These are phyloP conservation scores for Cryptoprocta ferox DNA, from an alignment of 2,797 vertebrate species.

Conservation along the genomic window DNA sequence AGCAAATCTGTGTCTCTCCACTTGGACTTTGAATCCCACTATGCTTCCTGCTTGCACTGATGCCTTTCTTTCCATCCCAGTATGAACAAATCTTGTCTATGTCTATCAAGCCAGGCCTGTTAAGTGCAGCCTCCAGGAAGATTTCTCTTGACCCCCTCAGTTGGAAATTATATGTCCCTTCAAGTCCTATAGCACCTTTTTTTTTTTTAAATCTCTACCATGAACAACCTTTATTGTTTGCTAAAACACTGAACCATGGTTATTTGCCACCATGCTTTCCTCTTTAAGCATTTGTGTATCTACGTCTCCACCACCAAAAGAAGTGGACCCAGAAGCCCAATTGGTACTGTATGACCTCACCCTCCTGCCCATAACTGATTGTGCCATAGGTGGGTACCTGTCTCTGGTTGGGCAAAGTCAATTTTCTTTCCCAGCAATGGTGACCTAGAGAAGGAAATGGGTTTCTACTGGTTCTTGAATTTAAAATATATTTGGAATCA, in stretches of 20 bases:
- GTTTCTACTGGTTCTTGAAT: not conserved
- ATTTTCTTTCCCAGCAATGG: slow-evolving; percentile 12
- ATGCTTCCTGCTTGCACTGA: not conserved
- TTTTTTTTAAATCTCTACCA: not conserved
- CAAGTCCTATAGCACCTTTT: not conserved
- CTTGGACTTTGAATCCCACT: not conserved
- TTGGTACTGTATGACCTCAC: not conserved
- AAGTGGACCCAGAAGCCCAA: not conserved
- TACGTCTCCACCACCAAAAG: not conserved
- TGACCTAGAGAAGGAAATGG: slow-evolving; percentile 4
- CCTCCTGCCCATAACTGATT: not conserved
- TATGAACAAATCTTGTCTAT: not conserved
- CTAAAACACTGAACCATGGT: not conserved
- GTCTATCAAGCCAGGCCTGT: not conserved
- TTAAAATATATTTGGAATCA: slow-evolving; percentile 34
- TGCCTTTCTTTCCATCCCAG: not conserved
- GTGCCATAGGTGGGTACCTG: not conserved
- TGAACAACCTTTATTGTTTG: not conserved
- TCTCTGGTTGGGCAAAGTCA: not conserved
- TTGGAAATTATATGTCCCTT: not conserved
- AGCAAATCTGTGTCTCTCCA: not conserved
- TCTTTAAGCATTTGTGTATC: not conserved
- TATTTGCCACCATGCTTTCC: not conserved
- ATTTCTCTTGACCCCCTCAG: not conserved
- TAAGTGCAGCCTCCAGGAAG: not conserved